Conservation (phyloP, 2,113 vertebrate genomes). For the Phalacrocorax brasilianus region DNA sequence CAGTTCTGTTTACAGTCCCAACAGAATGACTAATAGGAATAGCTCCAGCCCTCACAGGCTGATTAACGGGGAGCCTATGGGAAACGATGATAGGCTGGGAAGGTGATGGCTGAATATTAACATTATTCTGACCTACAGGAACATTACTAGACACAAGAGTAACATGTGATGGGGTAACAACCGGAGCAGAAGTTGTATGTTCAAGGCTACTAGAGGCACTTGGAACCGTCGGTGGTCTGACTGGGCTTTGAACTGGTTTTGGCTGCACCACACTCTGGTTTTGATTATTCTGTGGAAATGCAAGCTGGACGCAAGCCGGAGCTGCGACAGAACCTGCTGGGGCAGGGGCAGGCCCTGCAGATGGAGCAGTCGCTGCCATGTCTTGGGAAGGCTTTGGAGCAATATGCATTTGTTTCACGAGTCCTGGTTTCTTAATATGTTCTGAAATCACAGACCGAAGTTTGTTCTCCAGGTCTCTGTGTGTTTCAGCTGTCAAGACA, state of each 20-base stretch:
- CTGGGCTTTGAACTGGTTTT: constrained; percentile 16
- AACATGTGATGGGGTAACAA: constrained; percentile 54
- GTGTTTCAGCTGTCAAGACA: constrained; percentile 85
- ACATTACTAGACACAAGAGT: constrained; percentile 76
- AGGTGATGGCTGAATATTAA: constrained; percentile 57
- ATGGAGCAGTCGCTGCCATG: not conserved
- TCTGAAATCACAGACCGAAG: constrained; percentile 86
- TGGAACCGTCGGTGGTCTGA: constrained; percentile 9
- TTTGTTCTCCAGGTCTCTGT: constrained; percentile 86
- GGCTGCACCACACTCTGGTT: constrained; percentile 57
- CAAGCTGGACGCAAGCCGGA: constrained; percentile 65
- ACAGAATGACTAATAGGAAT: constrained; percentile 71
- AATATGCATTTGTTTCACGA: constrained; percentile 66
- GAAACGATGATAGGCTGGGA: constrained; percentile 75
- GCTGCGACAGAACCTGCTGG: not conserved
- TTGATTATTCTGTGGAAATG: constrained; percentile 68
- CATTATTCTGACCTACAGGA: constrained; percentile 67
- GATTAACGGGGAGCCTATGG: constrained; percentile 73
- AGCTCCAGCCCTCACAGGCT: constrained; percentile 61
- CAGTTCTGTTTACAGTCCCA: constrained; percentile 63
- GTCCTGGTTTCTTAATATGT: constrained; percentile 68
- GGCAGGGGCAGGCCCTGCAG: not conserved
- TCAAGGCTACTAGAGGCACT: constrained; percentile 58
- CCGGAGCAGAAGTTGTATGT: constrained; percentile 34
- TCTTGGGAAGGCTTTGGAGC: constrained; percentile 72